A percentile compares a stretch with the other conserved stretches of the same genome.
These are phyloP conservation scores for Synergus laeviventris DNA, from an alignment of 2,888 invertebrate genomes.

Conservation along the genomic window DNA sequence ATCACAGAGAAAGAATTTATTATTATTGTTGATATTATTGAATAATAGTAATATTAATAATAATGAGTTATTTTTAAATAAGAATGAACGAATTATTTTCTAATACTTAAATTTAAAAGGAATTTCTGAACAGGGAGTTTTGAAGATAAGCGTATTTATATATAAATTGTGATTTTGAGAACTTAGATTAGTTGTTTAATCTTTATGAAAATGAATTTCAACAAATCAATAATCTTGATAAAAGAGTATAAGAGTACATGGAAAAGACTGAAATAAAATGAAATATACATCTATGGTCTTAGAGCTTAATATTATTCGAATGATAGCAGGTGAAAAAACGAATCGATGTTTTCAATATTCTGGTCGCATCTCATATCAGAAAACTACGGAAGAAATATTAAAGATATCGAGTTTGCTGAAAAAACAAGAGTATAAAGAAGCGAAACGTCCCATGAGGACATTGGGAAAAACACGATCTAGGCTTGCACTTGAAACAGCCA, in stretches of 20 bases:
- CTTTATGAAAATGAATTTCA: background rate
- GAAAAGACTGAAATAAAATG: background rate
- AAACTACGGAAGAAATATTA: background rate
- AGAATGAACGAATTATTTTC: no score
- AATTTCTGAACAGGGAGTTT: no score
- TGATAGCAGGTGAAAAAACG: background rate
- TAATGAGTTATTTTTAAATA: no score
- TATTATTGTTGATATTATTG: no score
- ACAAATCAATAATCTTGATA: background rate
- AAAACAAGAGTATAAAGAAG: slow-evolving; percentile 31
- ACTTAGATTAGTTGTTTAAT: background rate
- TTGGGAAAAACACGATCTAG: slow-evolving; percentile 11
- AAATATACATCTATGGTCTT: background rate
- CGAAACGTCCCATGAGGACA: slow-evolving; percentile 28
- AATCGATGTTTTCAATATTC: slow-evolving; percentile 21
- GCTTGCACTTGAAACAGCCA: slow-evolving; percentile 25
- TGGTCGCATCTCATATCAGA: slow-evolving; percentile 1
- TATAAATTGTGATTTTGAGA: no score
- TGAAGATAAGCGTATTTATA: no score
- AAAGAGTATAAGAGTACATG: background rate
- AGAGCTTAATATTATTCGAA: background rate
- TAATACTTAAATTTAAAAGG: no score
- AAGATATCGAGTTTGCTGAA: slow-evolving; percentile 24
- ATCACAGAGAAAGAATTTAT: no score
- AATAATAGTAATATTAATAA: no score